These are phyloP conservation scores for Artibeus lituratus DNA, from an alignment of 2,797 vertebrate species.

Conservation along the genomic window DNA sequence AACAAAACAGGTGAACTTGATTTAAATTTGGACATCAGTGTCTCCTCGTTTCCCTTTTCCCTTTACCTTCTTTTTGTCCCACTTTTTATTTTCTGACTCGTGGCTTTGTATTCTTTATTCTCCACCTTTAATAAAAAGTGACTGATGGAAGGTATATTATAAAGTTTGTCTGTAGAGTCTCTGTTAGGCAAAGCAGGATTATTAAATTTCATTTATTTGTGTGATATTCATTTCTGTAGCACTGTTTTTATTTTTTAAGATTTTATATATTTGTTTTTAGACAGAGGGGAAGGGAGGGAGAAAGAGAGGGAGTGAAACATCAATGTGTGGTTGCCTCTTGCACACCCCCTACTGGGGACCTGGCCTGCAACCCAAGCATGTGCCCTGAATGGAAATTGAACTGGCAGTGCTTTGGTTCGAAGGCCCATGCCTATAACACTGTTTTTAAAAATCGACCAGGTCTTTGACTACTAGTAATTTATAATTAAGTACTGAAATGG, in stretches of 20 bases:
- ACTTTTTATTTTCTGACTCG: not conserved
- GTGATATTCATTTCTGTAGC: not conserved
- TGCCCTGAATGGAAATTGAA: too few relatives aligned
- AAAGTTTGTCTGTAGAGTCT: not conserved
- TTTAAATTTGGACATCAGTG: not conserved
- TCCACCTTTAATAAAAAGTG: constrained; percentile 3
- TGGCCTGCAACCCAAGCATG: too few relatives aligned
- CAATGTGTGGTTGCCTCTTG: too few relatives aligned
- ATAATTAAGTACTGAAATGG: not conserved
- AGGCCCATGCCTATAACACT: not conserved
- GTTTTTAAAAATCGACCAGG: not conserved
- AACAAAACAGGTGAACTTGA: not conserved
- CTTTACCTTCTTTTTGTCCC: not conserved
- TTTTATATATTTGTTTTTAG: too few relatives aligned
- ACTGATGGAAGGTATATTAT: not conserved
- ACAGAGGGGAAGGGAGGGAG: too few relatives aligned
- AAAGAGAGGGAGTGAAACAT: too few relatives aligned
- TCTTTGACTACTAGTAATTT: constrained; percentile 6
- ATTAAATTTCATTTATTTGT: constrained; percentile 14
- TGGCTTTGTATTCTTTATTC: not conserved
- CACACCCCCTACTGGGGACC: too few relatives aligned
- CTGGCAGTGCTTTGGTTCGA: too few relatives aligned
- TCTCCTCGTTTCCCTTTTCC: not conserved
- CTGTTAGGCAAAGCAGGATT: not conserved
- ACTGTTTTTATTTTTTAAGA: not conserved